These are phyloP conservation scores for Drosophila sulfurigaster DNA, from an alignment of 1,140 invertebrate species.

Conservation along the genomic window DNA sequence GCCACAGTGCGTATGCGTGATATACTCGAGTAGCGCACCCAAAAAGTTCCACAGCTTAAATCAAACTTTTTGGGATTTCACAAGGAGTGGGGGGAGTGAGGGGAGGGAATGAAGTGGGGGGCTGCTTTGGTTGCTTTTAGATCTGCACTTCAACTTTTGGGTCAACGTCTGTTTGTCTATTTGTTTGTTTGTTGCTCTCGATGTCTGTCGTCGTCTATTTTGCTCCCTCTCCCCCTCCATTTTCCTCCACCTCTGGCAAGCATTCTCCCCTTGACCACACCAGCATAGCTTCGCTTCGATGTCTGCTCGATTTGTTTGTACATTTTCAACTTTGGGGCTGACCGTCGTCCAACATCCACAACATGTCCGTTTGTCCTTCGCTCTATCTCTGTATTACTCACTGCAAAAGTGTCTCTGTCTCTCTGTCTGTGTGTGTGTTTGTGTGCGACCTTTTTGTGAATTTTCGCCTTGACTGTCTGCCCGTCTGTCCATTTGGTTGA, in stretches of 20 bases:
- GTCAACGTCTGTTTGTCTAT: conserved; percentile 81
- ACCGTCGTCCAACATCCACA: conserved; percentile 46
- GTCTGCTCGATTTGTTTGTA: conserved; percentile 81
- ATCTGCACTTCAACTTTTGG: conserved; percentile 82
- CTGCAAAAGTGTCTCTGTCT: not conserved
- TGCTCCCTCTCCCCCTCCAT: not conserved
- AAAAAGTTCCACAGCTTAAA: conserved; percentile 79
- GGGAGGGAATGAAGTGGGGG: not conserved
- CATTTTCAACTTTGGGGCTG: conserved; percentile 62
- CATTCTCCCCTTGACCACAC: not conserved
- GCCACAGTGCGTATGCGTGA: conserved; percentile 78
- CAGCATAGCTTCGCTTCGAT: conserved; percentile 50
- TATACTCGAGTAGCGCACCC: conserved; percentile 69
- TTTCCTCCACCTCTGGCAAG: no score
- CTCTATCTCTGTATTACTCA: conserved; percentile 25
- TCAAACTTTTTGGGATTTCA: conserved; percentile 66
- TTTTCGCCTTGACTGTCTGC: conserved; percentile 77
- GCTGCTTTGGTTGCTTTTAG: conserved; percentile 59
- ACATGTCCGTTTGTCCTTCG: conserved; percentile 49
- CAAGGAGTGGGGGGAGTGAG: not conserved
- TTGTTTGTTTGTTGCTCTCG: conserved; percentile 78
- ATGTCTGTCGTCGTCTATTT: conserved; percentile 55
- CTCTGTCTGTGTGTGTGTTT: conserved; percentile 6
- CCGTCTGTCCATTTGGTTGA: conserved; percentile 38
- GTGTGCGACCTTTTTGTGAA: conserved; percentile 70